phyloP scores from a whole-genome alignment of 2,888 invertebrate species.

The Perdita meconis region DNA sequence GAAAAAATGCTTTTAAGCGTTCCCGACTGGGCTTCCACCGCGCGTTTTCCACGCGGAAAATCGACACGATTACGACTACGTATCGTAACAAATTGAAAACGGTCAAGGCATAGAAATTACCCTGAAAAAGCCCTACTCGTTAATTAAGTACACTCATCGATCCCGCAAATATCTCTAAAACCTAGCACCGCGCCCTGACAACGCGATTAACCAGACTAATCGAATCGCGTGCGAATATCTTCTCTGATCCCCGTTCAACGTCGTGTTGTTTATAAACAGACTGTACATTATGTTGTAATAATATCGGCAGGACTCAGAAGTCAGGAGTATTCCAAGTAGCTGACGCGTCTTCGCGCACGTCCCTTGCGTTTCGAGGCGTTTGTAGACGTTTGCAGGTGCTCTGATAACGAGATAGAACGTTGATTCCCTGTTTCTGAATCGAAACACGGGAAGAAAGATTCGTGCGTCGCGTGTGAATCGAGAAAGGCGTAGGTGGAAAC shows the following conservation, averaged over 20 bases:
- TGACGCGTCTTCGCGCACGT: no score
- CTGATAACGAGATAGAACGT: no score
- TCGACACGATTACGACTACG: slow-evolving; percentile 38
- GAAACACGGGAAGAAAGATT: no score
- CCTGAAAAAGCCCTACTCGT: slow-evolving; percentile 60
- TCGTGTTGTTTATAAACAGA: slow-evolving; percentile 72
- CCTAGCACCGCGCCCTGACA: not conserved
- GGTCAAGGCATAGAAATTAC: slow-evolving; percentile 62
- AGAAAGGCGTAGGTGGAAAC: no score
- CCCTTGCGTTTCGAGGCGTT: not conserved
- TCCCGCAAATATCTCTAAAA: slow-evolving; percentile 26
- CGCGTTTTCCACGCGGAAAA: not conserved
- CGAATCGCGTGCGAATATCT: not conserved
- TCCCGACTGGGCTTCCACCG: slow-evolving; percentile 9
- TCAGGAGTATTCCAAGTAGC: slow-evolving; percentile 39
- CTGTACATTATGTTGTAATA: slow-evolving; percentile 60
- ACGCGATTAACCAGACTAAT: not conserved
- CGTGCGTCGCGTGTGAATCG: no score
- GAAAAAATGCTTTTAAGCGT: slow-evolving; percentile 24
- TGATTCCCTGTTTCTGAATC: no score
- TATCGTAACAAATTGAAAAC: slow-evolving; percentile 49
- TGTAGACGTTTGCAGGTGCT: no score
- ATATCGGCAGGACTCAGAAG: slow-evolving; percentile 68
- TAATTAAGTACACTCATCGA: slow-evolving; percentile 25
- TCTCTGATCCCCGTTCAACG: slow-evolving; percentile 26